These are phyloP conservation scores for Thaumetopoea pityocampa DNA, from an alignment of 1,140 invertebrate species.

Conservation along the genomic window DNA sequence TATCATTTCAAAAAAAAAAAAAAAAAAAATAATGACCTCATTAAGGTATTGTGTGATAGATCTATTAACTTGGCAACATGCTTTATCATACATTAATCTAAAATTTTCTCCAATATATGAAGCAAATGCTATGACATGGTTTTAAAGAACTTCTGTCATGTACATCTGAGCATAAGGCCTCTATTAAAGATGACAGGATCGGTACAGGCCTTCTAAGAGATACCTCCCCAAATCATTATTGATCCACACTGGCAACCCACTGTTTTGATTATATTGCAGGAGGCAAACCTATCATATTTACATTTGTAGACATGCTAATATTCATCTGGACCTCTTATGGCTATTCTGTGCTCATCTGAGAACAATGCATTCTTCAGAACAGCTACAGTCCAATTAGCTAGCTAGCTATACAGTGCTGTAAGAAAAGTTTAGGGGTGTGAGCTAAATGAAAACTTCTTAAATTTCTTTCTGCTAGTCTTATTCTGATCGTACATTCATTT, in stretches of 20 bases:
- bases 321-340: constrained; percentile 15
- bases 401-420: constrained; percentile 8
- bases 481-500: constrained; percentile 2
- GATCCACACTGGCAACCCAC: constrained; percentile 20
- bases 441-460: neutral
- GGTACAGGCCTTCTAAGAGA: constrained; percentile 12
- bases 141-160: constrained; percentile 10
- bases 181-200: too few species aligned
- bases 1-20: too few species aligned
- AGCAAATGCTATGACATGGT: constrained; percentile 8
- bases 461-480: constrained; percentile 3
- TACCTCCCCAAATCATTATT: constrained; percentile 22
- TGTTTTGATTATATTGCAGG: constrained; percentile 13
- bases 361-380: neutral
- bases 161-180: constrained; percentile 17
- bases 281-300: constrained; percentile 11
- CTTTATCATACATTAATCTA: constrained; percentile 11
- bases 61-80: too few species aligned
- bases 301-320: constrained; percentile 9
- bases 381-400: neutral
- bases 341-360: constrained; percentile 17
- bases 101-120: constrained; percentile 8
- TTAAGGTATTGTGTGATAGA: too few species aligned
- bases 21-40: neutral
- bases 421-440: neutral